Evolutionary conservation across 2,797 vertebrate genomes (phyloP).

Genomic region (Eutrigla gurnardus): DNA sequence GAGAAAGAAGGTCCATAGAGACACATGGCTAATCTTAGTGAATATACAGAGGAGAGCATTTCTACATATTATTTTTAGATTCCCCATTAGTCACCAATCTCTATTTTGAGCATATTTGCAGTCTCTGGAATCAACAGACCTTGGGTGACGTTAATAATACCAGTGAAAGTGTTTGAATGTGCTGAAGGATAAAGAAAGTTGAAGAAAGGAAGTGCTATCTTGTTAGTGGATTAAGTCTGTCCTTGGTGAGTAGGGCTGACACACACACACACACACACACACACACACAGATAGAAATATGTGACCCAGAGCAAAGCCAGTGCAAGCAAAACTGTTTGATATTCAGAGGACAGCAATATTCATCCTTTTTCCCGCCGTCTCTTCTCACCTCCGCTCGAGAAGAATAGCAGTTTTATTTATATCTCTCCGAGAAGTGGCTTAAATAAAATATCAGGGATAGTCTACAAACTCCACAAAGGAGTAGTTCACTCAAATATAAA

Average conservation of each 20-base stretch:
- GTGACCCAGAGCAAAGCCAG: slow-evolving; percentile 12
- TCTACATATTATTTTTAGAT: not conserved
- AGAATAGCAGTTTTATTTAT: slow-evolving; percentile 15
- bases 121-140: too few relatives aligned
- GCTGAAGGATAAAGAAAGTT: slow-evolving; percentile 6
- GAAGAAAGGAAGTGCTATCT: not conserved
- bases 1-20: not conserved
- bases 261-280: slow-evolving; percentile 21
- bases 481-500: not conserved
- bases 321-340: slow-evolving; percentile 16
- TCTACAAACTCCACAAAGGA: not conserved
- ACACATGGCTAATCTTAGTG: not conserved
- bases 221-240: slow-evolving; percentile 57
- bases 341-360: slow-evolving; percentile 27
- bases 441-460: not conserved
- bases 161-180: not conserved
- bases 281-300: slow-evolving; percentile 23
- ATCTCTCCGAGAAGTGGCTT: not conserved
- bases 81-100: not conserved
- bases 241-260: slow-evolving; percentile 32
- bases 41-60: not conserved
- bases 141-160: not conserved
- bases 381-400: slow-evolving; percentile 2
- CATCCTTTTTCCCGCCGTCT: slow-evolving; percentile 27
- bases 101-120: not conserved